Conservation (phyloP, 2,888 invertebrate species). For the Dryobotodes eremita region DNA sequence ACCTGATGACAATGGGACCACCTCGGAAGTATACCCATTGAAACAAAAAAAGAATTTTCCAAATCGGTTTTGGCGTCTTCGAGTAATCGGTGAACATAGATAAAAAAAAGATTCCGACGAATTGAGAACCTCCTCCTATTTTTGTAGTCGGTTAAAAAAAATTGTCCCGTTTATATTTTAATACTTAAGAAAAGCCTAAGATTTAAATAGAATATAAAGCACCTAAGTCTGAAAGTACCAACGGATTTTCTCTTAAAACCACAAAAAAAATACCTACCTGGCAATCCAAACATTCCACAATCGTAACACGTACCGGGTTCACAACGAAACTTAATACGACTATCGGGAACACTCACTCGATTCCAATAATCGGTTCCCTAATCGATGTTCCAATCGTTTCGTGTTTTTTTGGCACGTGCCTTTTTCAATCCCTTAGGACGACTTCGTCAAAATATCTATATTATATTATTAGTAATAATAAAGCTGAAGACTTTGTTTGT, state of each 20-base stretch:
- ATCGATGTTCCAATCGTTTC: constrained; percentile 46
- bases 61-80: no score
- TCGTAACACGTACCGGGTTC: constrained; percentile 36
- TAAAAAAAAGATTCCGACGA: no score
- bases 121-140: no score
- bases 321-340: constrained; percentile 53
- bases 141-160: no score
- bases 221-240: neutral
- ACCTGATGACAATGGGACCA: no score
- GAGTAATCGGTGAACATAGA: no score
- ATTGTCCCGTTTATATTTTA: neutral
- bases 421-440: constrained; percentile 5
- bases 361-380: constrained; percentile 54
- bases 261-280: neutral
- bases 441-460: constrained; percentile 10
- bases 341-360: constrained; percentile 53
- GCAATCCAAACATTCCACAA: constrained; percentile 14
- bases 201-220: neutral
- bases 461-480: neutral
- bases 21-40: no score
- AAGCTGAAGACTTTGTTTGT: no score
- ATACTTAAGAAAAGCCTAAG: neutral
- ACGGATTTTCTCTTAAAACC: neutral
- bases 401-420: constrained; percentile 25
- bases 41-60: no score